These are phyloP conservation scores for Pterostichus madidus DNA, from an alignment of 2,888 invertebrate species.

Conservation along the genomic window DNA sequence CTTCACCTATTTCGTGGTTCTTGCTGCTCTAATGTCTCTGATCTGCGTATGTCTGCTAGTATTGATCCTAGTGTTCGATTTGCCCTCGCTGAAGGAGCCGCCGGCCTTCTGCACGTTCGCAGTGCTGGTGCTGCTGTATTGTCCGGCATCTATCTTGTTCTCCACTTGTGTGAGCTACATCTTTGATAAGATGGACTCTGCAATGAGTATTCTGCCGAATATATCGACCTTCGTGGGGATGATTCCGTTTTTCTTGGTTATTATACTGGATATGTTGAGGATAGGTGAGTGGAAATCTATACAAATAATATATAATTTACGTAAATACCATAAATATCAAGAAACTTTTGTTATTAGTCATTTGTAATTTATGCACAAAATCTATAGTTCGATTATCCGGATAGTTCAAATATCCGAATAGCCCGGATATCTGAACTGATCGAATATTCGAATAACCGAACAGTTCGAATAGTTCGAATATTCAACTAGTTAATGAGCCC, in stretches of 20 bases:
- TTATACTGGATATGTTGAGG: slow-evolving; percentile 85
- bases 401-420: too few species aligned
- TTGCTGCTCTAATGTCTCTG: slow-evolving; percentile 84
- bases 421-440: too few species aligned
- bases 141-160: slow-evolving; percentile 87
- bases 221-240: slow-evolving; percentile 87
- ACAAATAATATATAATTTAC: too few species aligned
- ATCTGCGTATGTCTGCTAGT: slow-evolving; percentile 83
- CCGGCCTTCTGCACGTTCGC: slow-evolving; percentile 85
- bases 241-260: slow-evolving; percentile 87
- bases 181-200: slow-evolving; percentile 90
- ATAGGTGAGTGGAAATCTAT: slow-evolving; percentile 79
- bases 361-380: too few species aligned
- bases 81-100: slow-evolving; percentile 84
- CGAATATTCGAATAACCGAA: too few species aligned
- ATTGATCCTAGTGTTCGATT: slow-evolving; percentile 84
- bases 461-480: too few species aligned
- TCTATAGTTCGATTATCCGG: too few species aligned
- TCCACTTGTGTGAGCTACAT: slow-evolving; percentile 88
- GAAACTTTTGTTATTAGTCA: too few species aligned
- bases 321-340: too few species aligned
- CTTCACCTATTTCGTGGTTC: slow-evolving; percentile 86
- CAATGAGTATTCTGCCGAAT: slow-evolving; percentile 88
- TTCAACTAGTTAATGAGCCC: too few species aligned
- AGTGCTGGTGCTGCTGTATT: slow-evolving; percentile 84